Conservation (phyloP, 2,797 vertebrate genomes). For the Malacoctenus gilli region DNA sequence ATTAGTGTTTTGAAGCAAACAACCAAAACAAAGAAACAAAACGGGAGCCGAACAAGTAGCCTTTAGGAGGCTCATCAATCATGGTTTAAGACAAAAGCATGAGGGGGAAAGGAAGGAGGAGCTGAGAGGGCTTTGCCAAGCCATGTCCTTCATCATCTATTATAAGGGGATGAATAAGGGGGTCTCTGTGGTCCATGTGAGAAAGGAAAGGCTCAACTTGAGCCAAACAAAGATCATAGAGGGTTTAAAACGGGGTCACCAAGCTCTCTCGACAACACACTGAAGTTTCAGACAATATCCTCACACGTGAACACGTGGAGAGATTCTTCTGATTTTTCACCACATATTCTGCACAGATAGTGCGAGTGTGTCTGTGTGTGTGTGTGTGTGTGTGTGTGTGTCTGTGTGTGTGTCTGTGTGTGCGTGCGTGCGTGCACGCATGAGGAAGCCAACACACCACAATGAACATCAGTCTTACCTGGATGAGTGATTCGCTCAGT, state of each 20-base stretch:
- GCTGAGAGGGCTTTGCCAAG: constrained; percentile 71
- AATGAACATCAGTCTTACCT: constrained; percentile 83
- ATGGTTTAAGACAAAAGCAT: constrained; percentile 73
- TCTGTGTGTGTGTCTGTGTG: not conserved
- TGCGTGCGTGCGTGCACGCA: constrained; percentile 8
- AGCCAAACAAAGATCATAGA: constrained; percentile 51
- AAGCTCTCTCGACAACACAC: constrained; percentile 19
- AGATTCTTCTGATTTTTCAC: not conserved
- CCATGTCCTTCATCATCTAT: constrained; percentile 73
- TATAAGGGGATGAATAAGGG: constrained; percentile 70
- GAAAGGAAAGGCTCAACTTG: constrained; percentile 55
- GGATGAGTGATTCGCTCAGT: constrained; percentile 95
- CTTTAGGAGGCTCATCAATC: constrained; percentile 83
- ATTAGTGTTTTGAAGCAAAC: constrained; percentile 64
- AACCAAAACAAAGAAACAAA: constrained; percentile 48
- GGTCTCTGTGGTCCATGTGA: constrained; percentile 61
- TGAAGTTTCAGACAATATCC: constrained; percentile 12
- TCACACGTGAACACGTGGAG: constrained; percentile 25
- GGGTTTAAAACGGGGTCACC: constrained; percentile 47
- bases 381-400: constrained; percentile 1
- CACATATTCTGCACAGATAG: not conserved
- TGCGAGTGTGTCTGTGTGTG: not conserved
- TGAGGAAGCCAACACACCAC: constrained; percentile 29
- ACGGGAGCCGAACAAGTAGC: constrained; percentile 66
- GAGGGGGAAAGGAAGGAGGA: constrained; percentile 68